Percentiles rank a stretch among this genome's conserved stretches.
Conservation (phyloP, 2,888 invertebrate species). For the Rutpela maculata region DNA sequence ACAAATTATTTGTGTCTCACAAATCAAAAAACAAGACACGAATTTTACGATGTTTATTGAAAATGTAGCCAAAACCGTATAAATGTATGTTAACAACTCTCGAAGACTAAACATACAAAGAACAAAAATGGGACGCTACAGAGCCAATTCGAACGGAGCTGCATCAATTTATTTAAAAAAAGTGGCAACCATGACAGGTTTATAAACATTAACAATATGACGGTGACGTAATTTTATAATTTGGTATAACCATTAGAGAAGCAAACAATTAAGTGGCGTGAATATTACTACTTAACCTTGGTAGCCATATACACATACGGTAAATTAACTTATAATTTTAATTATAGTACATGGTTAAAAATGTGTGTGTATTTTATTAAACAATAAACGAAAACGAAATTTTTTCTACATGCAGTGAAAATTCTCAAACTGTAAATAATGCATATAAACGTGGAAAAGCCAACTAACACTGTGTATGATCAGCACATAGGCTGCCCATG, state of each 20-base stretch:
- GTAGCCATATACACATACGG: background rate
- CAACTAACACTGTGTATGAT: too few species aligned
- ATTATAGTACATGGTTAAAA: background rate
- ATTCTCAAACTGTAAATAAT: too few species aligned
- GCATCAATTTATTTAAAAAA: background rate
- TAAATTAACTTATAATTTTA: background rate
- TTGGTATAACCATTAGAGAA: background rate
- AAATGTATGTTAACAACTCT: conserved; percentile 8
- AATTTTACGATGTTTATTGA: conserved; percentile 14
- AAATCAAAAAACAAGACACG: background rate
- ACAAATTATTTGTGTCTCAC: background rate
- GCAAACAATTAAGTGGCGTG: background rate
- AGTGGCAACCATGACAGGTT: conserved; percentile 6
- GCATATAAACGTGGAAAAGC: too few species aligned
- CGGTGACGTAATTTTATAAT: conserved; percentile 15
- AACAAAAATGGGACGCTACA: conserved; percentile 1
- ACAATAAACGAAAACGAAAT: background rate
- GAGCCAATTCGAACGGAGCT: background rate
- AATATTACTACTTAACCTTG: conserved; percentile 9
- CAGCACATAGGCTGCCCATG: too few species aligned
- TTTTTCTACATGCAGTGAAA: background rate
- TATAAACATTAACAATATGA: conserved; percentile 17
- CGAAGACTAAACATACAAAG: conserved; percentile 9
- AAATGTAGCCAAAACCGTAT: conserved; percentile 8
- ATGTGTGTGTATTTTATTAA: background rate